These are phyloP conservation scores for Pseudochirops corinnae DNA, from an alignment of 2,797 vertebrate species.

Conservation along the genomic window DNA sequence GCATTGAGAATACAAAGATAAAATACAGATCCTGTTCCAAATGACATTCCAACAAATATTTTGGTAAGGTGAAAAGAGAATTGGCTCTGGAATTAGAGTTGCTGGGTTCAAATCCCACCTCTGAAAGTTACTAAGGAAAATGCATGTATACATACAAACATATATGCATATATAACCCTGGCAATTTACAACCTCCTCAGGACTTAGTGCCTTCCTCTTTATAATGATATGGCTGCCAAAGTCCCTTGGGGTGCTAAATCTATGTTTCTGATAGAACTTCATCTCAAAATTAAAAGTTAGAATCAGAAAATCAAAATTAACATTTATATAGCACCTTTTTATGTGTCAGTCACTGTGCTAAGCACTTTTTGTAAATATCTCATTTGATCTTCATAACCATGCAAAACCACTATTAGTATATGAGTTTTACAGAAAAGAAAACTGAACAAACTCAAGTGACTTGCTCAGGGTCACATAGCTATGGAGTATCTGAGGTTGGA, in stretches of 20 bases:
- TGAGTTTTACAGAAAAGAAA: neutral
- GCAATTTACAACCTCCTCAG: neutral
- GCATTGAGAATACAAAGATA: neutral
- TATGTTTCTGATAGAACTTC: neutral
- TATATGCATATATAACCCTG: neutral
- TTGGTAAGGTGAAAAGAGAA: neutral
- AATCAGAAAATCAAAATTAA: neutral
- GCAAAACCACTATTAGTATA: neutral
- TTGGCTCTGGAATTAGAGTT: neutral
- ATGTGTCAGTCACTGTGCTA: neutral
- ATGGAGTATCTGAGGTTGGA: neutral
- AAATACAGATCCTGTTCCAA: neutral
- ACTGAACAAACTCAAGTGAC: neutral
- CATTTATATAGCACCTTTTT: neutral
- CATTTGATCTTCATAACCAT: neutral
- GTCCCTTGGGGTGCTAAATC: neutral
- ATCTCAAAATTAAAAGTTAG: neutral
- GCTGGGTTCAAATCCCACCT: neutral
- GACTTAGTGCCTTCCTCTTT: neutral
- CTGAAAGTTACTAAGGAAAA: neutral
- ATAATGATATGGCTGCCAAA: neutral
- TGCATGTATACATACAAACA: rapidly evolving
- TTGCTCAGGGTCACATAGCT: neutral
- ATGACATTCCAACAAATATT: neutral
- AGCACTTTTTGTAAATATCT: neutral